These are phyloP conservation scores for Cremastinae sp. DNA, from an alignment of 2,888 invertebrate species.

Conservation along the genomic window DNA sequence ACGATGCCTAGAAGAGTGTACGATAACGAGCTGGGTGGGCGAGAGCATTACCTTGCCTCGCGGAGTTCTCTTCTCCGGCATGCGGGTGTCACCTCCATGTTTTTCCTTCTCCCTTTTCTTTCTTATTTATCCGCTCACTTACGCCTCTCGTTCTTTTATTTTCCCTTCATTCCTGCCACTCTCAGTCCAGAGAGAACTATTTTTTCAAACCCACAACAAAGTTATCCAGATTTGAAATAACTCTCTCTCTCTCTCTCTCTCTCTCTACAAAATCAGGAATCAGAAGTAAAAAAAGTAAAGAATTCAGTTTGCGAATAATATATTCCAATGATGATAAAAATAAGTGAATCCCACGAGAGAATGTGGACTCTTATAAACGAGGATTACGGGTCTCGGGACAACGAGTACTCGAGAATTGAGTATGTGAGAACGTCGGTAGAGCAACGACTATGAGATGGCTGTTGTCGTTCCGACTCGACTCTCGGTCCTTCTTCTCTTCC, in stretches of 20 bases:
- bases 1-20: conserved; percentile 59
- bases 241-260: conserved; percentile 23
- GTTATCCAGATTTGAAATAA: too few species aligned
- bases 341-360: conserved; percentile 12
- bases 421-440: conserved; percentile 45
- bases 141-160: conserved; percentile 13
- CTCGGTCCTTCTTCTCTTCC: neutral
- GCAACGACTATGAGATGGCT: conserved; percentile 42
- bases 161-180: conserved; percentile 26
- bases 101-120: conserved; percentile 19
- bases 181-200: conserved; percentile 12
- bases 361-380: conserved; percentile 6
- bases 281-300: neutral
- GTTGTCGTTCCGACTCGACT: conserved; percentile 24
- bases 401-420: conserved; percentile 32
- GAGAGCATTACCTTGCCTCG: conserved; percentile 59
- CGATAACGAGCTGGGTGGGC: conserved; percentile 66
- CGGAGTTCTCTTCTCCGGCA: conserved; percentile 59
- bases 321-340: neutral
- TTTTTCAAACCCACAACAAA: too few species aligned
- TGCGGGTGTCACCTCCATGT: conserved; percentile 66
- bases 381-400: conserved; percentile 29
- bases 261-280: too few species aligned
- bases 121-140: conserved; percentile 8
- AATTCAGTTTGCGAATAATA: too few species aligned